phyloP scores from a whole-genome alignment of 2,113 vertebrate genomes.

The Neolamprologus longior region DNA sequence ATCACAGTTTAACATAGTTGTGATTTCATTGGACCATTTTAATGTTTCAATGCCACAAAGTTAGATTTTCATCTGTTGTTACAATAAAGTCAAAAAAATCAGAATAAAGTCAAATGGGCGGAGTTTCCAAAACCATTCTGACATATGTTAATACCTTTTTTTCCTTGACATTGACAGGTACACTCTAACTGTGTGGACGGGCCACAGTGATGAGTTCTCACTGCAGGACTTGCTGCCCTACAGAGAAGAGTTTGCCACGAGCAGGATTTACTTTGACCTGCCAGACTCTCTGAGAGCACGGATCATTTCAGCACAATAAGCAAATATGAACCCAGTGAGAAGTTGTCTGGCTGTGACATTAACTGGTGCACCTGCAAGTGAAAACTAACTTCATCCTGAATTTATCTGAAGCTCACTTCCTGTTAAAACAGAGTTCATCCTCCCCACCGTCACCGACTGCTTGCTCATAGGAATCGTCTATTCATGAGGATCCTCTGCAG shows the following conservation, averaged over 20 bases:
- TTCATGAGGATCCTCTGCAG: not conserved
- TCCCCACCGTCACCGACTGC: accelerated
- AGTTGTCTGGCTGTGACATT: not conserved
- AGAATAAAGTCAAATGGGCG: accelerated
- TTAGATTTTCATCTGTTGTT: not conserved
- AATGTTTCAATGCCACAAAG: not conserved
- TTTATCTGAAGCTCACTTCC: not conserved
- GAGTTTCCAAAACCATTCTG: not conserved
- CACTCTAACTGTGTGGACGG: conserved; percentile 87
- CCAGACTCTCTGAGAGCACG: conserved; percentile 72
- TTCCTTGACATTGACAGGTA: conserved; percentile 68
- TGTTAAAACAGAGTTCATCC: not conserved
- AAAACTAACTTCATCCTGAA: not conserved
- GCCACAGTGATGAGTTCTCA: conserved; percentile 71
- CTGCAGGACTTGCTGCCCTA: conserved; percentile 78
- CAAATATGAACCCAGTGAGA: not conserved
- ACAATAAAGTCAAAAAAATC: not conserved
- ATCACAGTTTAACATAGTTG: not conserved
- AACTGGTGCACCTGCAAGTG: not conserved
- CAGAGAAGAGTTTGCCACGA: conserved; percentile 73
- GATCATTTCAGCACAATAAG: conserved; percentile 30
- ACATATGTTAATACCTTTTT: not conserved
- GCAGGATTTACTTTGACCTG: conserved; percentile 85
- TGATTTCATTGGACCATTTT: not conserved
- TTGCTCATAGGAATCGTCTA: not conserved